Evolutionary conservation across 2,797 vertebrate species (phyloP).

Genomic region (Coilia nasus): DNA sequence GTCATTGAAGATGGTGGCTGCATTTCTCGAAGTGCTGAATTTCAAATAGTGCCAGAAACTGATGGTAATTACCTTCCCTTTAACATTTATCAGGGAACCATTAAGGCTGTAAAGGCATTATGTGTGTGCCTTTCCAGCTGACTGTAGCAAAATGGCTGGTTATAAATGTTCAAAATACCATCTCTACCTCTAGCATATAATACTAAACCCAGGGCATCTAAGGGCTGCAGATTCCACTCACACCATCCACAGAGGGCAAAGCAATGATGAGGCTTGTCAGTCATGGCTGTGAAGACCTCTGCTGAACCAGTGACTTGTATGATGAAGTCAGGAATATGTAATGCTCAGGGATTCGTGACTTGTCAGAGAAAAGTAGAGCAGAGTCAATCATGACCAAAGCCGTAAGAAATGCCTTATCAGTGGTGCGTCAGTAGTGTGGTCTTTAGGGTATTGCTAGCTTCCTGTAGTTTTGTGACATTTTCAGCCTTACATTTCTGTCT

Average conservation of each 20-base stretch:
- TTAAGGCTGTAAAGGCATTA: too few species aligned
- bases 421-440: not conserved
- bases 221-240: not conserved
- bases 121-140: too few species aligned
- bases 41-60: too few species aligned
- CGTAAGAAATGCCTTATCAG: not conserved
- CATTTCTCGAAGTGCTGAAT: too few species aligned
- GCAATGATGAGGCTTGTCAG: not conserved
- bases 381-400: conserved; percentile 9
- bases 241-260: not conserved
- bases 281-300: not conserved
- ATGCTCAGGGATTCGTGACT: conserved; percentile 7
- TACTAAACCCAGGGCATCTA: not conserved
- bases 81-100: too few species aligned
- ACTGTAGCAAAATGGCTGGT: too few species aligned
- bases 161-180: too few species aligned
- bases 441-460: not conserved
- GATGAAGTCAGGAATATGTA: conserved; percentile 9
- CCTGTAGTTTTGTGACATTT: not conserved
- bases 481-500: too few species aligned
- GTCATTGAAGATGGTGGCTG: too few species aligned
- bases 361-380: conserved; percentile 10
- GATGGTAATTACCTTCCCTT: too few species aligned
- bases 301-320: not conserved
- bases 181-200: not conserved